Evolutionary conservation across 2,113 vertebrate genomes (phyloP), one percentile per base, ranked within the genome.

Genomic region (Notarius quadriscutis): DNA sequence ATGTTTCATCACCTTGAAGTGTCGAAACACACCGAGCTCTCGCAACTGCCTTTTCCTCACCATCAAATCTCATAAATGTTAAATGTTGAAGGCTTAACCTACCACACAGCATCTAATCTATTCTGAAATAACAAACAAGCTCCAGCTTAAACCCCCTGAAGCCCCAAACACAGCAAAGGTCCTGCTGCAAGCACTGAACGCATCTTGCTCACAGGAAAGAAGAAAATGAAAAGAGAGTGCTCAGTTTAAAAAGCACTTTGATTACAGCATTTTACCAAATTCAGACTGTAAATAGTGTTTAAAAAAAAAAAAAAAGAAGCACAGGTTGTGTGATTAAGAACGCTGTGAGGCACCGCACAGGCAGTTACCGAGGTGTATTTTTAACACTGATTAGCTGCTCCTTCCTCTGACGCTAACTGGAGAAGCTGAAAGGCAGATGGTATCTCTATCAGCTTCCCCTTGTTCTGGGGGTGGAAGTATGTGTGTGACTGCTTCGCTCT

Each of bases 381-480:
- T 88, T 85, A 88, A 84, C 81, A 86, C 67, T 84, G 82, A 85
- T 89, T 77, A 81, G 86, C 34, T 50, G 79, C 72, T 25, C 57
- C 86, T 88, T 90, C 86, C 84, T 77, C 75, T 87, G 78, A 87
- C 51, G 74, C 88, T 87, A 87, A 86, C 71, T 84, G 71, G 79
- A 87, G 72, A 78, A 58, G 84, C 83, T 83, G 79, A 90, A 85
- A 87, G 50, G 57, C 87, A 89, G 86, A 87, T 83, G 80, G 89
- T 55, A 65, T 89, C 85, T 87, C 83, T 65, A 86, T 88, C 87
- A 88, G 71, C 75, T 88, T 87, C 67, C 79, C 57, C 71, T 77
- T 83, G 69, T 88, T 84, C 81, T 84, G 86, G 48, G 83, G 72
- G 85, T 80, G 88, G 83, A 87, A 63, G 86, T 74, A 74, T 75